Evolutionary conservation across 2,888 invertebrate genomes (phyloP), one percentile per base, ranked within the genome.

Genomic region (Portevinia maculata): DNA sequence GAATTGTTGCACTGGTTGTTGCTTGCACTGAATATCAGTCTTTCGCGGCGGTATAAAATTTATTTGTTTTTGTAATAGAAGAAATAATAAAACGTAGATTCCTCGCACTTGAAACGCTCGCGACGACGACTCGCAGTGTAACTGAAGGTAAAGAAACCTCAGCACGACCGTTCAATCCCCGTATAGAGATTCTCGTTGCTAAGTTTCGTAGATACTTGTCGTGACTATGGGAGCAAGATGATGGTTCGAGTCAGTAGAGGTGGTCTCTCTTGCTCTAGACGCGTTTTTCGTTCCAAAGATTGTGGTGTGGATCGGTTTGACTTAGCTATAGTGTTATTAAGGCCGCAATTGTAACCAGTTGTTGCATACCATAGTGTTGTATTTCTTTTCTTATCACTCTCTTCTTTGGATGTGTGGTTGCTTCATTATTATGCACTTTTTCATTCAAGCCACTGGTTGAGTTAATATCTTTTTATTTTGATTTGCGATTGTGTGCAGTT

Each of bases 91-190:
- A 57, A 34, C 37, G 28, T 39, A 19, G 52, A 21, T 65, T 81
- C 70, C 64, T 81, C 50, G 34, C 53, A 71, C 70, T 78, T 73
- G 83, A 76, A 83, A 65, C 83, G 71, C 39, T 83, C 83, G 73
- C 83, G 83, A 62, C 83, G 78, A 78, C 78, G 83, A 67, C 78
- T 78, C 73, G 78, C 70, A 24, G 83, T 71, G 78, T 71, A 78
- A 83, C 83, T 83, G 73, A 83, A 60, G 73, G 60, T 34, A 21
- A 83, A 83, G 83, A 83, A 78, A 83, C 73, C 71, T 78, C 78
- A 30, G 52, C 52, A 30, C 69, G 15, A 59, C 41, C 50, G 39
- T 70, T 76, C 57, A 50, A 57, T 34, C 8, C 57, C 21, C 60
- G 28, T 81, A 30, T 60, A 70, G 70, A 65, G 53, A 69, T 69